Evolutionary conservation across 2,888 invertebrate species (phyloP).

Genomic region (Eustalomyia histrio): DNA sequence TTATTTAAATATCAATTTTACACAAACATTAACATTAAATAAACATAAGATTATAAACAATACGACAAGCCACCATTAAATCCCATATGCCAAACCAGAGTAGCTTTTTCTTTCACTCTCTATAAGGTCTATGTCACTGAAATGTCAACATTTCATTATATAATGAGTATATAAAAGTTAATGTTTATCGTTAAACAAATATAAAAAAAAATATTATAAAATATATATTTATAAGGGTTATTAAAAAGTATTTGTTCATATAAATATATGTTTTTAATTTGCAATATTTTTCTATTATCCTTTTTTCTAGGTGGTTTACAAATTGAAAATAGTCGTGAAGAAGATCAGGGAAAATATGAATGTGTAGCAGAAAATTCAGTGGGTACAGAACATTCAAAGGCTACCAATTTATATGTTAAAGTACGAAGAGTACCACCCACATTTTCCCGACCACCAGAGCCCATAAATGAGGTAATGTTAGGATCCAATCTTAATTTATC

Average conservation of each 20-base stretch:
- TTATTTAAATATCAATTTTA: slow-evolving; percentile 49
- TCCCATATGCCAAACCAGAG: background rate
- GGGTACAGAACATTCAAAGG: slow-evolving; percentile 95
- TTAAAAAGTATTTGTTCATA: background rate
- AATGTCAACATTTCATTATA: slow-evolving; percentile 31
- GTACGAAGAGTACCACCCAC: slow-evolving; percentile 97
- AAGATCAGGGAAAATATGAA: slow-evolving; percentile 97
- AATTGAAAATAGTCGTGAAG: slow-evolving; percentile 93
- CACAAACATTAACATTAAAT: slow-evolving; percentile 10
- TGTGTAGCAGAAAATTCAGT: slow-evolving; percentile 96
- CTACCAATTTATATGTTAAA: slow-evolving; percentile 95
- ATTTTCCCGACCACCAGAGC: slow-evolving; percentile 95
- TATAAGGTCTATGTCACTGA: slow-evolving; percentile 5
- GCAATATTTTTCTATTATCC: slow-evolving; percentile 1
- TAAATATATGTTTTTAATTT: background rate
- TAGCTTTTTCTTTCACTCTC: background rate
- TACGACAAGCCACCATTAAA: background rate
- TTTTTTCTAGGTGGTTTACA: slow-evolving; percentile 82
- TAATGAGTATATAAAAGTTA: slow-evolving; percentile 43
- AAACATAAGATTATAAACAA: slow-evolving; percentile 27
- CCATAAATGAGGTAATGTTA: slow-evolving; percentile 92
- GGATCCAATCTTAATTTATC: slow-evolving; percentile 95
- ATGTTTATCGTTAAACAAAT: slow-evolving; percentile 34
- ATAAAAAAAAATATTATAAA: slow-evolving; percentile 25
- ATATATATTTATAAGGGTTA: slow-evolving; percentile 15